These are phyloP conservation scores for Camelus bactrianus DNA, from an alignment of 2,113 vertebrate genomes.

Conservation along the genomic window DNA sequence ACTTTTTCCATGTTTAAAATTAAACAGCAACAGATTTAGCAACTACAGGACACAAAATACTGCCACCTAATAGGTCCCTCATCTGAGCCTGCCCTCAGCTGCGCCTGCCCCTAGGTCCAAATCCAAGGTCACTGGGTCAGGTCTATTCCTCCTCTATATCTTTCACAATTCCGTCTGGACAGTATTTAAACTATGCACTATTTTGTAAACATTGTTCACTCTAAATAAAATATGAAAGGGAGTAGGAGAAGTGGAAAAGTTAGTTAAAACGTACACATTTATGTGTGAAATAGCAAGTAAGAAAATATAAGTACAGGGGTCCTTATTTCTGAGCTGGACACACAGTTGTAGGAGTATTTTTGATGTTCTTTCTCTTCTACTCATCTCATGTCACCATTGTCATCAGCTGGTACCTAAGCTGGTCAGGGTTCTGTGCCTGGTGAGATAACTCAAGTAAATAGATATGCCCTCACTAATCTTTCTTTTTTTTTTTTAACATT, in stretches of 20 bases:
- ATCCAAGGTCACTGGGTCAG: too few relatives aligned
- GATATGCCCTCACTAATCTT: not conserved
- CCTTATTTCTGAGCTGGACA: slow-evolving; percentile 3
- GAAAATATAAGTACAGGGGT: not conserved
- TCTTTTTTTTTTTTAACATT: not conserved
- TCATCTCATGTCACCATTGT: not conserved
- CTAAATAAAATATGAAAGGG: slow-evolving; percentile 8
- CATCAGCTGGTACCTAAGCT: not conserved
- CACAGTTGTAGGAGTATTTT: not conserved
- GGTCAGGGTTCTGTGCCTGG: not conserved
- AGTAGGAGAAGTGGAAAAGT: not conserved
- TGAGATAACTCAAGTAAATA: not conserved
- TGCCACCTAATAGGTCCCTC: too few relatives aligned
- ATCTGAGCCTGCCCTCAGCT: too few relatives aligned
- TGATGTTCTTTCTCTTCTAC: not conserved
- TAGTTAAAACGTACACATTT: not conserved
- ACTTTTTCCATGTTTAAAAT: too few relatives aligned
- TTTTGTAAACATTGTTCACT: not conserved
- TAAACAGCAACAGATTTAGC: too few relatives aligned
- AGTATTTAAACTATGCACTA: not conserved
- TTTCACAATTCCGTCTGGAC: not conserved
- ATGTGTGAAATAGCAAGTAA: not conserved
- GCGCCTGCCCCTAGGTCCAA: too few relatives aligned
- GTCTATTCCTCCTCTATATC: too few relatives aligned
- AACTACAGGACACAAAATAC: too few relatives aligned